Evolutionary conservation across 1,140 invertebrate species (phyloP), one percentile per base, ranked within the genome.

Genomic region (Trialeurodes vaporariorum): DNA sequence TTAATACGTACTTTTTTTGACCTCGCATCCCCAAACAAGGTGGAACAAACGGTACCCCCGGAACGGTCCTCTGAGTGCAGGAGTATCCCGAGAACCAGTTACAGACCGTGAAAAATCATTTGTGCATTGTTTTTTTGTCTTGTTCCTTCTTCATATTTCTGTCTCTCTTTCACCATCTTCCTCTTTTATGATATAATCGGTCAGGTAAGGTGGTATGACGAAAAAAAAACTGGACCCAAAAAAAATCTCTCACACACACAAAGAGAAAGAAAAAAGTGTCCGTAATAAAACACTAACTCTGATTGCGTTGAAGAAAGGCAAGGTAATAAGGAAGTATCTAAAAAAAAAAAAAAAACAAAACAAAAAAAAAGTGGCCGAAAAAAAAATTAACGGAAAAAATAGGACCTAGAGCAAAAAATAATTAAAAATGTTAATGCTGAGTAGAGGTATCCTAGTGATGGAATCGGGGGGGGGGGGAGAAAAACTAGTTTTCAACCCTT

Each of bases 401-500:
- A 17, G 34, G 5, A 49, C 34, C 34, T 49, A 17, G 34, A 49
- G 34, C 34, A 49, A 49, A 49, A 49, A 49, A 49, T 49, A 49
- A 49, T 49, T 49, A 49, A 49, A 49, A 49, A 49, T 49, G 34
- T 49, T 49, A 49, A 49, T 49, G 34, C 34, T 49, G 34, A 49
- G 34, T 49, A 17, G 34, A 49, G 34, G 5, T 49, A 49, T 49
- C n/a, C n/a, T n/a, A n/a, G n/a, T n/a, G n/a, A n/a, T n/a, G n/a
- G n/a, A n/a, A n/a, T n/a, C 34, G 17, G 34, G 5, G 34, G 5
- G 5, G 34, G 17, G 34, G 34, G 34, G 17, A 9, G 34, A 17
- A 5, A 17, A 5, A 49, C 34, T 49, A 17, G 34, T 49, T n/a
- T 49, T 49, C 34, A 49, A 5, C 34, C 34, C 34, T 49, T 49